Evolutionary conservation across 2,113 vertebrate species (phyloP).

Genomic region (Vombatus ursinus): DNA sequence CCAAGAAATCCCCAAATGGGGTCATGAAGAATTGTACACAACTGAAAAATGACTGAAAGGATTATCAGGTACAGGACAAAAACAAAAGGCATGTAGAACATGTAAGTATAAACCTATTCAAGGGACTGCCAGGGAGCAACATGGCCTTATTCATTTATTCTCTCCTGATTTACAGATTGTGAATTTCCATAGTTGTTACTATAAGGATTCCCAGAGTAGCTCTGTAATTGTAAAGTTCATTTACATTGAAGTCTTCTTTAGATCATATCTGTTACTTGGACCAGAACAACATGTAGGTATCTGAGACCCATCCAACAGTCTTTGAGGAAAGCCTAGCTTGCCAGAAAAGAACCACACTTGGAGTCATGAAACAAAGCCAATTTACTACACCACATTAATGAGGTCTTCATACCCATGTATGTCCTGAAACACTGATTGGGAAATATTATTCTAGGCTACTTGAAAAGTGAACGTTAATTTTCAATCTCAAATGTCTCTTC

Average conservation of each 20-base stretch:
- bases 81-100: neutral
- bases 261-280: neutral
- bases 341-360: neutral
- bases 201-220: neutral
- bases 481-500: neutral
- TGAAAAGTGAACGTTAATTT: neutral
- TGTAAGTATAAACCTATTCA: neutral
- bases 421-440: neutral
- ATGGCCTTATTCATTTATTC: neutral
- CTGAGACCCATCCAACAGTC: neutral
- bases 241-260: neutral
- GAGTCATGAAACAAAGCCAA: neutral
- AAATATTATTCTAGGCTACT: neutral
- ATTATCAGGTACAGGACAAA: neutral
- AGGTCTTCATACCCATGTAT: neutral
- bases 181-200: neutral
- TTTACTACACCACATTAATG: neutral
- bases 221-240: neutral
- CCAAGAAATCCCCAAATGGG: neutral
- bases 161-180: neutral
- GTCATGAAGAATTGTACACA: neutral
- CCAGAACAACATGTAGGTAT: neutral
- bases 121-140: neutral
- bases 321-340: neutral
- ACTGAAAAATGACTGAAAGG: neutral